Evolutionary conservation across 2,797 vertebrate species (phyloP).

Genomic region (Danio choprae): DNA sequence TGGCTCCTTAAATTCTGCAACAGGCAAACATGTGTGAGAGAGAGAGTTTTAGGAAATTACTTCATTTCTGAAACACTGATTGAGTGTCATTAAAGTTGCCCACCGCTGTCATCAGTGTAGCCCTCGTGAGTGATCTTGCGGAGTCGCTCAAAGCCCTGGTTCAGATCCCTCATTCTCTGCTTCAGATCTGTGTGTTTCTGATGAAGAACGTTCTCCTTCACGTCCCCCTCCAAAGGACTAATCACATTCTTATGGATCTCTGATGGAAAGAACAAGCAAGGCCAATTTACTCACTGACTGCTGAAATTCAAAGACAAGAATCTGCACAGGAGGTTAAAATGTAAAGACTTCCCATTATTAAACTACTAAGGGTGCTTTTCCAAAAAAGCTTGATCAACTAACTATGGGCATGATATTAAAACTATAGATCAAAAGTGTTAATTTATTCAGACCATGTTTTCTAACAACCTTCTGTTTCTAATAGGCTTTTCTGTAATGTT

Average conservation of each 20-base stretch:
- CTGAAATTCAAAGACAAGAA: background rate
- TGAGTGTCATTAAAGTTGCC: constrained; percentile 26
- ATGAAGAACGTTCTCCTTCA: constrained; percentile 81
- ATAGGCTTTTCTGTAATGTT: background rate
- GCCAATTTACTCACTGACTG: background rate
- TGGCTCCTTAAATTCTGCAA: constrained; percentile 92
- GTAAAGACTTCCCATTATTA: background rate
- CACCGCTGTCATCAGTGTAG: constrained; percentile 85
- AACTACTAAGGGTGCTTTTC: background rate
- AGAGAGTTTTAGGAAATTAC: background rate
- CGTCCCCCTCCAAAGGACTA: constrained; percentile 81
- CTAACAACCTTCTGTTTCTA: too few relatives aligned
- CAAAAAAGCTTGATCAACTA: background rate
- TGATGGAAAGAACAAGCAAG: constrained; percentile 60
- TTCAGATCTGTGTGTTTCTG: constrained; percentile 90
- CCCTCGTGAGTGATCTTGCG: constrained; percentile 91
- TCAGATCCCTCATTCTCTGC: constrained; percentile 86
- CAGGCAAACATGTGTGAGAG: background rate
- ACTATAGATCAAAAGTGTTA: too few relatives aligned
- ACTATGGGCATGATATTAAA: background rate
- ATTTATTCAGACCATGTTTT: too few relatives aligned
- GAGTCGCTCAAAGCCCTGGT: constrained; percentile 92
- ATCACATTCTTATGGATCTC: constrained; percentile 91
- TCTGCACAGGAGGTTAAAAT: background rate
- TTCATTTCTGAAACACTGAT: background rate